These are phyloP conservation scores for Oeneis ivallda DNA, from an alignment of 2,888 invertebrate genomes.

Conservation along the genomic window DNA sequence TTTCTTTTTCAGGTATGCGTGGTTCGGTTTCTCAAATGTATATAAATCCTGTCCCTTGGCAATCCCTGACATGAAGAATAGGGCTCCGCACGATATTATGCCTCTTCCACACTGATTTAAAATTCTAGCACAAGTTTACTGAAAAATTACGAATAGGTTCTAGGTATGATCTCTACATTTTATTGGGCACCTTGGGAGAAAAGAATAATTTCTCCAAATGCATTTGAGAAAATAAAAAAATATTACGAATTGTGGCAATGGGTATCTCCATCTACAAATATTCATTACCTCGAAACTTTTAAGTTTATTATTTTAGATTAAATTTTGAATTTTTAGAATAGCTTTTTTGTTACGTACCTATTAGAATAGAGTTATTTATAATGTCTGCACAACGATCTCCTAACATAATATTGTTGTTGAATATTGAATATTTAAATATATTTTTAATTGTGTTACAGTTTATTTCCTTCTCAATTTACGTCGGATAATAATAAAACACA, in stretches of 20 bases:
- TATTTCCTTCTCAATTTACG: not conserved
- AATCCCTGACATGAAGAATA: conserved; percentile 60
- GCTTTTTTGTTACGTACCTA: conserved; percentile 41
- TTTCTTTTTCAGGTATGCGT: conserved; percentile 79
- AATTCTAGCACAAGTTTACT: not conserved
- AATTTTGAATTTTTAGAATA: conserved; percentile 32
- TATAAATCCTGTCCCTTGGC: conserved; percentile 85
- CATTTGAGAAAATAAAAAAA: no score
- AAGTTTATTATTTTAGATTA: conserved; percentile 24
- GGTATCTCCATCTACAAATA: no score
- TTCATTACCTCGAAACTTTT: not conserved
- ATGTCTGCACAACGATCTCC: not conserved
- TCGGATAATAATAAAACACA: conserved; percentile 3
- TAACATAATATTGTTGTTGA: conserved; percentile 2
- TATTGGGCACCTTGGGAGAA: no score
- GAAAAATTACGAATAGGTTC: no score
- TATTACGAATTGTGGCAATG: no score
- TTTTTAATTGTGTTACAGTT: not conserved
- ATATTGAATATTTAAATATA: not conserved
- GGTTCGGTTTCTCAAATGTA: conserved; percentile 84
- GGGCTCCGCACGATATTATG: not conserved
- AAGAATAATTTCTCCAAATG: no score
- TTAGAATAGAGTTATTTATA: not conserved
- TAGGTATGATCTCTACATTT: no score
- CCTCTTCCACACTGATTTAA: not conserved